A percentile compares a stretch with the other conserved stretches of the same genome.
These are phyloP conservation scores for Epirrita christyi DNA, from an alignment of 2,888 invertebrate species.

Conservation along the genomic window DNA sequence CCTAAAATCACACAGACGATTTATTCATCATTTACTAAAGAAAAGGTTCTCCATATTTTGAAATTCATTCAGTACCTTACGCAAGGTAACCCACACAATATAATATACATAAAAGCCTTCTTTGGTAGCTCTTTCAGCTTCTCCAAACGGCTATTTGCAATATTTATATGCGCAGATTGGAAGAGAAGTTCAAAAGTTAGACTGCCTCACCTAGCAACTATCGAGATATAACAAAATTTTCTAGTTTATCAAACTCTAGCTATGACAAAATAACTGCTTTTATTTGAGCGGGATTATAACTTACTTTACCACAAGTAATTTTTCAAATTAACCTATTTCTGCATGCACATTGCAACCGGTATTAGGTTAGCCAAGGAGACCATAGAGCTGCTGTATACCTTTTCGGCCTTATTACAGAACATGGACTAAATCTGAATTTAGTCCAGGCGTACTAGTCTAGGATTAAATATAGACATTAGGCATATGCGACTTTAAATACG, in stretches of 20 bases:
- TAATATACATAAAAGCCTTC: background rate
- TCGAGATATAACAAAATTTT: background rate
- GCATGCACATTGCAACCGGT: too few species aligned
- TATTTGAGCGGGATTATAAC: background rate
- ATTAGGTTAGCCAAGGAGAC: too few species aligned
- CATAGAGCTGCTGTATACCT: too few species aligned
- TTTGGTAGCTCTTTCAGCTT: background rate
- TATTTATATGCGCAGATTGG: background rate
- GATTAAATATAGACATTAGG: too few species aligned
- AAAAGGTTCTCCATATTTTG: background rate
- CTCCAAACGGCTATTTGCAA: background rate
- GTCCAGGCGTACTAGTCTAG: too few species aligned
- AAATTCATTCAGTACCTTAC: slow-evolving; percentile 2
- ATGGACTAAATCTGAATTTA: too few species aligned
- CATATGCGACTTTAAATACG: too few species aligned
- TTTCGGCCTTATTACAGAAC: too few species aligned
- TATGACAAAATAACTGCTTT: background rate
- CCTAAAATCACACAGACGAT: background rate
- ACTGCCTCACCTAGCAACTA: background rate
- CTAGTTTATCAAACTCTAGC: background rate
- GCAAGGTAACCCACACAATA: background rate
- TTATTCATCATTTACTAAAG: background rate
- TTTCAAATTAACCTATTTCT: too few species aligned
- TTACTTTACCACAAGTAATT: too few species aligned
- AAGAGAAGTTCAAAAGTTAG: background rate